Evolutionary conservation across 2,113 vertebrate genomes (phyloP).

Genomic region (Ptychochromis oligacanthus): DNA sequence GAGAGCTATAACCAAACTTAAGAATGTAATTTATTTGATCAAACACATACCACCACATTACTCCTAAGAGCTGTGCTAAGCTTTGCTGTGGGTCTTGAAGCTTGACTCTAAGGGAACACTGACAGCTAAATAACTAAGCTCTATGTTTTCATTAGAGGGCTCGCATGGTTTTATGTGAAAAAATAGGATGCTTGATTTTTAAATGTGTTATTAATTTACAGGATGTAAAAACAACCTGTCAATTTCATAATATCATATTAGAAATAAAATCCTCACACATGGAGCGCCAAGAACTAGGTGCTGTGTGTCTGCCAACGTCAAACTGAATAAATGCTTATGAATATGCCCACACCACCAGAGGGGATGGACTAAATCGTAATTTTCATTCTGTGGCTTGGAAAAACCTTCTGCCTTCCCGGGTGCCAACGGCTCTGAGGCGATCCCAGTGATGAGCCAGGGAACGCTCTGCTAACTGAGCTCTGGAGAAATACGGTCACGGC

Average conservation of each 20-base stretch:
- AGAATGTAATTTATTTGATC: not conserved
- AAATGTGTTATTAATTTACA: slow-evolving; percentile 57
- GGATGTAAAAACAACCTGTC: slow-evolving; percentile 62
- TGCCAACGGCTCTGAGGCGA: slow-evolving; percentile 77
- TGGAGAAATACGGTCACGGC: slow-evolving; percentile 78
- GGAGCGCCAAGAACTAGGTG: slow-evolving; percentile 58
- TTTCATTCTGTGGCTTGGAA: slow-evolving; percentile 74
- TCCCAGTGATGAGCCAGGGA: slow-evolving; percentile 76
- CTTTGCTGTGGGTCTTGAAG: slow-evolving; percentile 15
- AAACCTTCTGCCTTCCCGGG: slow-evolving; percentile 64
- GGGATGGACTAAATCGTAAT: slow-evolving; percentile 70
- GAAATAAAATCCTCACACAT: slow-evolving; percentile 63
- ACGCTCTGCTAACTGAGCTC: slow-evolving; percentile 74
- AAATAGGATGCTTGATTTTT: slow-evolving; percentile 54
- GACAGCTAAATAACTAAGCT: slow-evolving; percentile 34
- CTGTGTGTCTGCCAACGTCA: slow-evolving; percentile 66
- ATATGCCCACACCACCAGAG: slow-evolving; percentile 74
- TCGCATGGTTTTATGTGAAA: slow-evolving; percentile 36
- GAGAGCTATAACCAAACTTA: not conserved
- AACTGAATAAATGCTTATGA: slow-evolving; percentile 72
- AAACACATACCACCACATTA: not conserved
- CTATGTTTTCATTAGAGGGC: slow-evolving; percentile 9
- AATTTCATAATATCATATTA: slow-evolving; percentile 64
- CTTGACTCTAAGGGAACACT: not conserved
- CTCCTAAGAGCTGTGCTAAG: not conserved